phyloP scores from a whole-genome alignment of 2,797 vertebrate genomes.

The Arrhamphus sclerolepis region DNA sequence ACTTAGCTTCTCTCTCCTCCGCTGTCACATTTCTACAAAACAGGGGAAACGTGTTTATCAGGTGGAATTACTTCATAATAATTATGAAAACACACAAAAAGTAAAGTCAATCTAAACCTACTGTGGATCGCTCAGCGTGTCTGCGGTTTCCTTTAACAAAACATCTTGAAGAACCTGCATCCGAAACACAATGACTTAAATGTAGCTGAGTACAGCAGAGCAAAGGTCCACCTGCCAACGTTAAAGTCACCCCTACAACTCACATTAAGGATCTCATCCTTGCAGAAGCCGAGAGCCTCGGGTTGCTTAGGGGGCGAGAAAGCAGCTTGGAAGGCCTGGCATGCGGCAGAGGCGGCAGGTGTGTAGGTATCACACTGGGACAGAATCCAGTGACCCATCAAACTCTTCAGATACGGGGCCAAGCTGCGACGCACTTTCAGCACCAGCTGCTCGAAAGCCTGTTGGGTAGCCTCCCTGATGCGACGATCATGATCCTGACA shows the following conservation, averaged over 20 bases:
- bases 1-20: slow-evolving; percentile 94
- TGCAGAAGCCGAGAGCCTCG: slow-evolving; percentile 94
- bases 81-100: not conserved
- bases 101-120: slow-evolving; percentile 78
- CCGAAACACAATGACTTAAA: slow-evolving; percentile 1
- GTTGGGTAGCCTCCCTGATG: slow-evolving; percentile 95
- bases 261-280: slow-evolving; percentile 92
- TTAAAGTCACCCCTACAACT: slow-evolving; percentile 63
- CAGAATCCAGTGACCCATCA: slow-evolving; percentile 98
- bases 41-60: slow-evolving; percentile 13
- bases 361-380: slow-evolving; percentile 93
- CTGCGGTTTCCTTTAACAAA: slow-evolving; percentile 92
- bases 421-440: slow-evolving; percentile 94
- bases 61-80: not conserved
- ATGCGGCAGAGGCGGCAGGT: slow-evolving; percentile 92
- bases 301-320: slow-evolving; percentile 93
- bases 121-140: slow-evolving; percentile 95
- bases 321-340: slow-evolving; percentile 90
- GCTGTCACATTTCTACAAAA: slow-evolving; percentile 87
- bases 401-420: slow-evolving; percentile 93
- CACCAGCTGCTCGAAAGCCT: slow-evolving; percentile 94
- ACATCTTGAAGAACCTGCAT: slow-evolving; percentile 91
- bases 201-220: not conserved
- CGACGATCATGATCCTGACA: slow-evolving; percentile 93
- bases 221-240: not conserved